Base-by-base conservation (phyloP, 2,888 invertebrate species). In the Anoplius nigerrimus region DNA sequence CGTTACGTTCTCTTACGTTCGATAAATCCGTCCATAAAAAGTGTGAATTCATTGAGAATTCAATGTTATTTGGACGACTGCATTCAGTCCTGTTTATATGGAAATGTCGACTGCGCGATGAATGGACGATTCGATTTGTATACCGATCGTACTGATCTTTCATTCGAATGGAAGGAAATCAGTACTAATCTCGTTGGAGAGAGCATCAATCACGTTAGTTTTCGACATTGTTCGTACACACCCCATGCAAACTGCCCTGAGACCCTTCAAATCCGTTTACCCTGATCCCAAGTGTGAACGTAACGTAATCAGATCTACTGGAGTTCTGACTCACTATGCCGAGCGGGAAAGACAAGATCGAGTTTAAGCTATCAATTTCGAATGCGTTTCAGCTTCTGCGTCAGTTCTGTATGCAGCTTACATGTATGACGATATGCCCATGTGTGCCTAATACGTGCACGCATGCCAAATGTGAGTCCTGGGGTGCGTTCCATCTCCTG, bases 401-500 rank as follows among this genome's bases (percentile, higher is more conserved):
- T 13, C 34, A 34, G 34, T 48, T 48, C 48, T 4, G 16, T 48
- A 18, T 16, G 16, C 5, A 48, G n/a, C n/a, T 48, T 18, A 48
- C 45, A 3, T 24, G 6, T 24, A 24, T 16, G 2, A 11, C 15
- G 8, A 5, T 15, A 20, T 8, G 20, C 15, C 2, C 8, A n/a
- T n/a, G n/a, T 45, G 20, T 11, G 20, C 21, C 13, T 45, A 21
- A 20, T 22, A 22, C 15, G 22, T n/a, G 4, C 65, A 46, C 53
- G 16, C 45, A 54, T 27, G 52, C 21, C 34, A 24, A 18, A 18
- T 21, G 53, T 15, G n/a, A 18, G 18, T 56, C 57, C 51, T 69
- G 66, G 63, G 74, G 62, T 66, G 68, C 67, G 68, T 53, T 63
- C 63, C 57, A 68, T 74, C 71, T 64, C 68, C 21, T 51, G 68